Evolutionary conservation across 2,113 vertebrate genomes (phyloP), one percentile per base, ranked within the genome.

Genomic region (Charina bottae): DNA sequence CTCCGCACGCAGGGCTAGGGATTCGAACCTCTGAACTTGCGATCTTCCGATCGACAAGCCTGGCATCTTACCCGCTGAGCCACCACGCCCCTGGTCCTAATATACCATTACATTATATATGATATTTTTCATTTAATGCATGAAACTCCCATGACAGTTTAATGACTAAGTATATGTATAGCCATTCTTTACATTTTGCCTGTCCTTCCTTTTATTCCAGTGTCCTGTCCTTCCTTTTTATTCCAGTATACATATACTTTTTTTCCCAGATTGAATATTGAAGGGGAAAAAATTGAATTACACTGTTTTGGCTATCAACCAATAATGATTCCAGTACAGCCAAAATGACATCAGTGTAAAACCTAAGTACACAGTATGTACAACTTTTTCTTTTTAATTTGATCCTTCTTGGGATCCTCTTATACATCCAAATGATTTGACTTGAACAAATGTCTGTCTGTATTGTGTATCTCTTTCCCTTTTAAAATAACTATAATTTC

Each of bases 341-440:
- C 87, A 94, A 91, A 95, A 93, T 94, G 94, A 94, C 55, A 21
- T 96, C 94, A 93, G 94, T 94, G 89, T 94, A 91, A 89, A 95
- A 93, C n/a, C 90, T 92, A 88, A 92, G 53, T 91, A 93, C 90
- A 94, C 59, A 93, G 93, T 89, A 94, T 83, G 91, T 94, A 96
- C 94, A 93, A 60, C 90, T 95, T 95, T 93, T 96, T 96, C 96
- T 93, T 94, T 95, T 95, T 42, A 92, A 90, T 96, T 94, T 95
- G 88, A 83, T 90, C 94, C 0, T n/a, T 49, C 37, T 95, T 90
- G 84, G 23, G 86, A 56, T 95, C 91, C 83, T 87, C 59, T 94
- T 95, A 89, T 46, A 93, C 93, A 92, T 54, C 21, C 87, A 95
- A 24, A 92, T 10, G 92, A 94, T 93, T 93, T 93, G 89, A 94